A percentile compares a stretch with the other conserved stretches of the same genome.
Evolutionary conservation across 2,888 invertebrate genomes (phyloP).

Genomic region (Trilocha varians): DNA sequence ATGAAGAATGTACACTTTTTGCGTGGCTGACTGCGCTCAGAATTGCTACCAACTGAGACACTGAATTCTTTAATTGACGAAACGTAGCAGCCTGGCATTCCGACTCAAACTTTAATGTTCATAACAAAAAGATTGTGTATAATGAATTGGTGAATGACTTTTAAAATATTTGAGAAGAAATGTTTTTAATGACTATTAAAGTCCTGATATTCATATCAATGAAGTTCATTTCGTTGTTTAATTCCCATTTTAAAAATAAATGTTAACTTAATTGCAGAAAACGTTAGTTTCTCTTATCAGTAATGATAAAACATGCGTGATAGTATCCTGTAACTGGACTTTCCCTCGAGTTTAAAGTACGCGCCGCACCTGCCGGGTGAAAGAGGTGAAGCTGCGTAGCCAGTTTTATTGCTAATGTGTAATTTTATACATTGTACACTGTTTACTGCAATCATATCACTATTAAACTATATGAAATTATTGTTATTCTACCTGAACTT

Average conservation of each 20-base stretch:
- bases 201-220: fast-evolving
- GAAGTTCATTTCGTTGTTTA: not conserved
- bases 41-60: constrained; percentile 43
- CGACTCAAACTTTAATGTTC: constrained; percentile 46
- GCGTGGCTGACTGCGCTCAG: constrained; percentile 49
- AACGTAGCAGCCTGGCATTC: constrained; percentile 56
- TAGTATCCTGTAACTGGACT: constrained; percentile 60
- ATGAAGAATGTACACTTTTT: constrained; percentile 65
- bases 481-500: not conserved
- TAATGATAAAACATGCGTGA: constrained; percentile 65
- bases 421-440: constrained; percentile 45
- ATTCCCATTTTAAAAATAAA: not conserved
- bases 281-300: constrained; percentile 62
- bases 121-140: constrained; percentile 31
- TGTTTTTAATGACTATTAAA: not conserved
- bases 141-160: not conserved
- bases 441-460: constrained; percentile 42
- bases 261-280: not conserved
- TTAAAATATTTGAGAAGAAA: not conserved
- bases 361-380: constrained; percentile 39
- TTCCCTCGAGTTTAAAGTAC: constrained; percentile 44
- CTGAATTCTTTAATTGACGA: constrained; percentile 66
- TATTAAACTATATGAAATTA: constrained; percentile 41
- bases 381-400: constrained; percentile 42
- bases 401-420: constrained; percentile 40